These are phyloP conservation scores for Salmo trutta DNA, from an alignment of 2,797 vertebrate genomes.

Conservation along the genomic window DNA sequence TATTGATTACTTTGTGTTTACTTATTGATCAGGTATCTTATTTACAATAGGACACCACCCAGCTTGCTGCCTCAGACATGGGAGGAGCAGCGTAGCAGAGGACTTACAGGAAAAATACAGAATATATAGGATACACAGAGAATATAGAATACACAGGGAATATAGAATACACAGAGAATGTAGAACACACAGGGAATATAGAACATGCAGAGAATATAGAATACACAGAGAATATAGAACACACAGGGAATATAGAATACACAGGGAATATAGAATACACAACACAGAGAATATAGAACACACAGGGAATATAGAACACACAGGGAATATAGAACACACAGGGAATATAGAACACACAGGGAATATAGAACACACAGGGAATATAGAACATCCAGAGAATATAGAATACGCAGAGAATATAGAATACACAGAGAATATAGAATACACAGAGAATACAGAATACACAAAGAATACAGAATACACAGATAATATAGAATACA, in stretches of 20 bases:
- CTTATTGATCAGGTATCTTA: constrained; percentile 12
- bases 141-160: not conserved
- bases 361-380: too few relatives aligned
- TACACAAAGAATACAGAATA: too few relatives aligned
- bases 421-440: not conserved
- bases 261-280: not conserved
- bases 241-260: not conserved
- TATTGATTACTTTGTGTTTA: constrained; percentile 31
- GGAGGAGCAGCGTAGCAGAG: not conserved
- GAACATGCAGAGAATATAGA: not conserved
- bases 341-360: not conserved
- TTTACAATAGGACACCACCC: not conserved
- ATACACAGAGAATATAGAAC: not conserved
- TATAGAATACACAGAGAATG: not conserved
- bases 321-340: not conserved
- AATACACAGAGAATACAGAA: not conserved
- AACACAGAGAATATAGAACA: not conserved
- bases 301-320: not conserved
- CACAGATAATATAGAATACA: not conserved
- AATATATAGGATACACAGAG: not conserved
- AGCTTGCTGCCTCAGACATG: too few relatives aligned
- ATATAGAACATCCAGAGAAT: too few relatives aligned
- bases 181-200: not conserved
- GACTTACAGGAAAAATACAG: not conserved
- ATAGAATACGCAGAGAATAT: too few relatives aligned